Conservation (phyloP, 2,797 vertebrate species). For the Centropyge bicolor region DNA sequence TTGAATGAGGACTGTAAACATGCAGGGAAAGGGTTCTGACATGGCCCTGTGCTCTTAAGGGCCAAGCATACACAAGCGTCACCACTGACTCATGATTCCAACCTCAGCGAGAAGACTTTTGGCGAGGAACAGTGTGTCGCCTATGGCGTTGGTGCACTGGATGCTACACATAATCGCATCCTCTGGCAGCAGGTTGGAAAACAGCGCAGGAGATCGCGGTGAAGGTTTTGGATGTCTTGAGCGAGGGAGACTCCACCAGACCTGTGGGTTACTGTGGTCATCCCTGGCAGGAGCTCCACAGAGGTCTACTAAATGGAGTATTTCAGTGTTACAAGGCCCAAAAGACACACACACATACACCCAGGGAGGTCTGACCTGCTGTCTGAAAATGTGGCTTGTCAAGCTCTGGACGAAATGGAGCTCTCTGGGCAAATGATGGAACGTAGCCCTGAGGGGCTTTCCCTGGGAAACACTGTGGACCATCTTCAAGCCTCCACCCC, state of each 20-base stretch:
- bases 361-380: conserved; percentile 74
- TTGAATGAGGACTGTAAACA: conserved; percentile 82
- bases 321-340: conserved; percentile 56
- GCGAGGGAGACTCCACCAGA: conserved; percentile 64
- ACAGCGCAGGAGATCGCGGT: conserved; percentile 52
- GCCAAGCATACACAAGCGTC: conserved; percentile 64
- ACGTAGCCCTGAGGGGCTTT: conserved; percentile 65
- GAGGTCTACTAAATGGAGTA: conserved; percentile 67
- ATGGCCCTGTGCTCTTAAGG: conserved; percentile 59
- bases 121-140: conserved; percentile 48
- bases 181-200: conserved; percentile 59
- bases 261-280: conserved; percentile 71
- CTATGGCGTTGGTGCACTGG: conserved; percentile 47
- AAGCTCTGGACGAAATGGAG: conserved; percentile 53
- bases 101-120: conserved; percentile 62
- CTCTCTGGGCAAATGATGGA: conserved; percentile 65
- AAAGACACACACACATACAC: conserved; percentile 52
- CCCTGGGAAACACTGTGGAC: conserved; percentile 59
- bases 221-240: conserved; percentile 56
- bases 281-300: conserved; percentile 56
- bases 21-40: conserved; percentile 71
- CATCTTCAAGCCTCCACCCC: conserved; percentile 29
- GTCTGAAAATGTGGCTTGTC: conserved; percentile 69
- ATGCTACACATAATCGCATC: conserved; percentile 50
- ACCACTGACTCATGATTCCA: conserved; percentile 75